Evolutionary conservation across 1,140 invertebrate species (phyloP), one percentile per base, ranked within the genome.

Genomic region (Papilio aristodemus): DNA sequence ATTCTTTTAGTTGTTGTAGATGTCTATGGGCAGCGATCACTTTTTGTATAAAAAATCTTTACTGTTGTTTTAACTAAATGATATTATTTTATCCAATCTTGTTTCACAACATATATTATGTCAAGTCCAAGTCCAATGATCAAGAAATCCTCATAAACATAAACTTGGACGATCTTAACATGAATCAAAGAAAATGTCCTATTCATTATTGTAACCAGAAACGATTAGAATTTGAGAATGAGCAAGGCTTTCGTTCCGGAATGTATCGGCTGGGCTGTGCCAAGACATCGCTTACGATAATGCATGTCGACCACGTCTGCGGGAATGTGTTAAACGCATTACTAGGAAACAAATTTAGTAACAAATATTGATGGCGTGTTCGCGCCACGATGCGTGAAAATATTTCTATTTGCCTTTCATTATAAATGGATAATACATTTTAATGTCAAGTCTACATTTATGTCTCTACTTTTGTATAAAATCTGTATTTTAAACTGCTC

Each of bases 371-470:
- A 71, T 72, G 58, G 73, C 64, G 66, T 77, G 78, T 82, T 78
- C 76, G 76, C 76, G 74, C 76, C 69, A 71, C 71, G 68, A 77
- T 71, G 83, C 86, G 86, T 87, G 85, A 84, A 72, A 81, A 76
- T 78, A 86, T 87, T 85, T 83, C 82, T 84, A 75, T 87, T 82
- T 78, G 67, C 73, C 76, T 78, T 71, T 71, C 60, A 72, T 77
- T 73, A 76, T 74, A 73, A n/a, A n/a, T n/a, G n/a, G 67, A 70
- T 76, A 76, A 73, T 76, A 72, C 68, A 75, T 81, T 71, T 74
- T 71, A 69, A 83, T 74, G 77, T 87, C 85, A 87, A 84, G 86
- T 89, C 17, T 46, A 57, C 43, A 36, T 4, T 71, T 73, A 59
- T 68, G 77, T 32, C 27, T 32, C 27, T 62, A 72, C 72, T 74